These are phyloP conservation scores for Epizoanthus stellaris DNA, from an alignment of 92 coral and sea anemone genomes.

Conservation along the genomic window DNA sequence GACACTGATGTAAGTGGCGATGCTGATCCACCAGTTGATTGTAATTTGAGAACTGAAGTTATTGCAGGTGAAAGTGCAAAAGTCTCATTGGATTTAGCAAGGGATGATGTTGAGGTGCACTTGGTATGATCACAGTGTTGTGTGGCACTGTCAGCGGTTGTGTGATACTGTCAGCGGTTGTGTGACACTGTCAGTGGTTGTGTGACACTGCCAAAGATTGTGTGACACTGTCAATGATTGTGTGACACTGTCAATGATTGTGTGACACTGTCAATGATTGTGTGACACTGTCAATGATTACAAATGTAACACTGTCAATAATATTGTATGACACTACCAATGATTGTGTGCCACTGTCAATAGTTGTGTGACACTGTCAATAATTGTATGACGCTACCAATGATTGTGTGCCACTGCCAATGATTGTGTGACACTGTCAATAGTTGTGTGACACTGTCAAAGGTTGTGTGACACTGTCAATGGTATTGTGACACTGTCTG, in stretches of 20 bases:
- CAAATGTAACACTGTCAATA: too few species aligned
- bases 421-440: background rate
- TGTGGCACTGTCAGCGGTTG: too few species aligned
- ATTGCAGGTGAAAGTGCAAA: background rate
- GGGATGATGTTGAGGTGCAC: background rate
- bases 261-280: background rate
- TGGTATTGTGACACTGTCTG: too few species aligned
- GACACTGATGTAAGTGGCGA: background rate
- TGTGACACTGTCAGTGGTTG: background rate
- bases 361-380: background rate
- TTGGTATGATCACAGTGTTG: background rate
- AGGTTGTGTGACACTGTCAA: background rate
- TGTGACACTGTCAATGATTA: background rate
- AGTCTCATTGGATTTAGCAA: background rate
- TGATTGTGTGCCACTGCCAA: background rate
- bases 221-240: background rate
- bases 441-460: background rate
- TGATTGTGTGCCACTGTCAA: background rate
- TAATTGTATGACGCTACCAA: background rate
- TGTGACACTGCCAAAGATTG: background rate
- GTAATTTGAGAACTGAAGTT: background rate
- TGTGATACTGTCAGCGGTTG: too few species aligned
- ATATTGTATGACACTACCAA: background rate
- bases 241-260: background rate
- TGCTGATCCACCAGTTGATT: background rate